Evolutionary conservation across 2,113 vertebrate species (phyloP).

Genomic region (Geococcyx californianus): DNA sequence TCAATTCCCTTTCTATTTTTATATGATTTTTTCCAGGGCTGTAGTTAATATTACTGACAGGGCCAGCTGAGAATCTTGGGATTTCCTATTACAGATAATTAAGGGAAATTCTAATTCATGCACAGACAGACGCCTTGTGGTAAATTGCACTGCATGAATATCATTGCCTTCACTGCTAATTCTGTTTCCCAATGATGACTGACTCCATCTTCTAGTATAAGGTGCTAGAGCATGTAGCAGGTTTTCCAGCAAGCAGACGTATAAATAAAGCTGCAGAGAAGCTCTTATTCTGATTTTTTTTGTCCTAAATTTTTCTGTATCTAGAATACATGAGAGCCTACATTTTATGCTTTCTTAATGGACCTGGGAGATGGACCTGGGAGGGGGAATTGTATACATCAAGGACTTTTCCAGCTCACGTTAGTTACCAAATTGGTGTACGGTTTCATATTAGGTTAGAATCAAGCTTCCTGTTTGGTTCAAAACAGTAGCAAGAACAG

Average conservation of each 20-base stretch:
- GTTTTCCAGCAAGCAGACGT: background rate
- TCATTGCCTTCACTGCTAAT: conserved; percentile 17
- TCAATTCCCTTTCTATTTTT: conserved; percentile 57
- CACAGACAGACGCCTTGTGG: conserved; percentile 35
- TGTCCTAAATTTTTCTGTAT: background rate
- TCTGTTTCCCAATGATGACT: conserved; percentile 18
- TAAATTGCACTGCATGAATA: conserved; percentile 30
- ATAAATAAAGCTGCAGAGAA: background rate
- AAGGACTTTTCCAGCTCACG: background rate
- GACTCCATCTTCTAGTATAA: background rate
- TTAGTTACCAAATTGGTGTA: background rate
- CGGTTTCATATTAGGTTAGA: background rate
- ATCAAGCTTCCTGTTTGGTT: background rate
- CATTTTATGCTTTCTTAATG: background rate
- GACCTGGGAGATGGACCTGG: background rate
- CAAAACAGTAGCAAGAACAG: background rate
- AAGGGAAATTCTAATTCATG: conserved; percentile 61
- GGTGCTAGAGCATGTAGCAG: background rate
- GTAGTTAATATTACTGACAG: conserved; percentile 55
- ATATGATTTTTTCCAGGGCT: conserved; percentile 44
- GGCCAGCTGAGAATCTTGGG: conserved; percentile 45
- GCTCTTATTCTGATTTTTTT: background rate
- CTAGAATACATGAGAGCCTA: background rate
- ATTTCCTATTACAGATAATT: conserved; percentile 62
- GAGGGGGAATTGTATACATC: background rate